Percentiles rank a stretch among this genome's conserved stretches.
Conservation (phyloP, 2,113 vertebrate genomes). For the Morone saxatilis region DNA sequence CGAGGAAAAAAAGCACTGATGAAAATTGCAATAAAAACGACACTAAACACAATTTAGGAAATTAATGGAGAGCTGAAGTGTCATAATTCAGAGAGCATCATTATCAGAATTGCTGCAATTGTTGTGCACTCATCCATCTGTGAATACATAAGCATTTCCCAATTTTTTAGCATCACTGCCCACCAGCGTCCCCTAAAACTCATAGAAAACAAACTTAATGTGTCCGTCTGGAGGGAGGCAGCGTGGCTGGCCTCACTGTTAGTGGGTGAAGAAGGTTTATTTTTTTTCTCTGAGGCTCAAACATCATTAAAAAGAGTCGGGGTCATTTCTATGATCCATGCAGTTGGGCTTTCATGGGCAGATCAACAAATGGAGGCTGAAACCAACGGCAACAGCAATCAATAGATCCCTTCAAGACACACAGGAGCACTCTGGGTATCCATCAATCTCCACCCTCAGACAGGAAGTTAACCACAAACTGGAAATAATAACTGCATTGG, state of each 20-base stretch:
- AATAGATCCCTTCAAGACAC: constrained; percentile 83
- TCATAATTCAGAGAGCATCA: constrained; percentile 74
- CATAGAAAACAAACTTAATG: constrained; percentile 21
- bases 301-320: constrained; percentile 64
- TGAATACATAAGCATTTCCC: constrained; percentile 26
- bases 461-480: constrained; percentile 73
- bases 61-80: constrained; percentile 71
- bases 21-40: constrained; percentile 83
- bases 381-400: constrained; percentile 82
- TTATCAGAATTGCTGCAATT: constrained; percentile 66
- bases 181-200: neutral
- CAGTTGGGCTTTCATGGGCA: constrained; percentile 70
- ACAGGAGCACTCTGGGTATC: constrained; percentile 80
- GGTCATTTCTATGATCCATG: constrained; percentile 74
- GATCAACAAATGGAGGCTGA: constrained; percentile 83
- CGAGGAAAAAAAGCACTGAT: constrained; percentile 63
- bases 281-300: constrained; percentile 50
- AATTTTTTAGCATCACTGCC: constrained; percentile 1
- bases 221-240: constrained; percentile 1
- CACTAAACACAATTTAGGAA: constrained; percentile 82
- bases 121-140: constrained; percentile 35
- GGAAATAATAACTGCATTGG: constrained; percentile 69
- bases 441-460: constrained; percentile 79
- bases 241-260: constrained; percentile 24
- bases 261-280: constrained; percentile 49